phyloP scores from a whole-genome alignment of 2,888 invertebrate genomes.

The Salticus scenicus region DNA sequence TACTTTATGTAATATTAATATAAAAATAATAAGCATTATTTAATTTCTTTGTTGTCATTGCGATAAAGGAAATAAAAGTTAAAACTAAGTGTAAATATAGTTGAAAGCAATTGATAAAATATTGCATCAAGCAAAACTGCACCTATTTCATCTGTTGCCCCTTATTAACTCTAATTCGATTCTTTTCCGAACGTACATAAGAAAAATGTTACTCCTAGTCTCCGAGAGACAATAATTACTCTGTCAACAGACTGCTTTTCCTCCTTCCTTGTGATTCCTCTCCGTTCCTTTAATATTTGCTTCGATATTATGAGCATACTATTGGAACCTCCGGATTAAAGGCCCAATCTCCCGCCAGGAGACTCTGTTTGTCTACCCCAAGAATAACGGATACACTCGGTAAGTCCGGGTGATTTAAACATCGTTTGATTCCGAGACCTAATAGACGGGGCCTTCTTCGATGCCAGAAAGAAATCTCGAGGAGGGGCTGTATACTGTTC shows the following conservation, averaged over 20 bases:
- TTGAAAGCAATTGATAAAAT: not conserved
- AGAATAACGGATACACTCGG: constrained; percentile 68
- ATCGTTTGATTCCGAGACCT: constrained; percentile 61
- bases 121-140: not conserved
- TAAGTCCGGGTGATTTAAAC: constrained; percentile 69
- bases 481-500: constrained; percentile 22
- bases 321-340: constrained; percentile 43
- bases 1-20: too few relatives aligned
- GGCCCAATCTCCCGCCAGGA: constrained; percentile 44
- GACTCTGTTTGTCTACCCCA: constrained; percentile 44
- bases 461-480: constrained; percentile 40
- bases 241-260: constrained; percentile 66
- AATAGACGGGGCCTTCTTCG: constrained; percentile 43
- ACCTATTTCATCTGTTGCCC: constrained; percentile 39
- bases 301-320: constrained; percentile 51
- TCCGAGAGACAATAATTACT: constrained; percentile 62
- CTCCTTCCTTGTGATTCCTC: constrained; percentile 53
- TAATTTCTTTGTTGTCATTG: too few relatives aligned
- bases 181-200: constrained; percentile 17
- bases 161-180: constrained; percentile 65
- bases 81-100: not conserved
- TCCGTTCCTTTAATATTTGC: constrained; percentile 55
- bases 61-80: not conserved
- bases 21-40: too few relatives aligned
- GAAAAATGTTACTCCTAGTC: constrained; percentile 61